Percentiles rank a stretch among this genome's conserved stretches.
phyloP scores from a whole-genome alignment of 2,113 vertebrate genomes.

The Sinocyclocheilus anophthalmus region DNA sequence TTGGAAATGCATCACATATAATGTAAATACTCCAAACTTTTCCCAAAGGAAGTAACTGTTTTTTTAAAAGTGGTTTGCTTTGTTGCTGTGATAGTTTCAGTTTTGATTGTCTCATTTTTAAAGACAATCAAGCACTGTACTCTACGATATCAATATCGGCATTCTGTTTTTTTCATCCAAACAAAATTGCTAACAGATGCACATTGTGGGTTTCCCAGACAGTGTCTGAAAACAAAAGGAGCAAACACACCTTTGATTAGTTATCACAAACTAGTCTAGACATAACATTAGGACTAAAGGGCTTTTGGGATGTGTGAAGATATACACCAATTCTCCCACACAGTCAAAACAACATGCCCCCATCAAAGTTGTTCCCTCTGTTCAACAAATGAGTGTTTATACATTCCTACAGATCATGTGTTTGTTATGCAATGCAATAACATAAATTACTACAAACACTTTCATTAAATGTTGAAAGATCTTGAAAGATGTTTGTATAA shows the following conservation, averaged over 20 bases:
- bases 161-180: neutral
- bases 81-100: slow-evolving; percentile 1
- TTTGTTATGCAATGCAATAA: neutral
- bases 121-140: neutral
- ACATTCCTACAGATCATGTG: neutral
- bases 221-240: neutral
- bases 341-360: neutral
- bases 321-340: neutral
- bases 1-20: neutral
- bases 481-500: neutral
- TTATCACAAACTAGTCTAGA: slow-evolving; percentile 36
- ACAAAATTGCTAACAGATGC: slow-evolving; percentile 52
- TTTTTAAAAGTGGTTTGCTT: slow-evolving; percentile 13
- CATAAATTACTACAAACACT: neutral
- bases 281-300: slow-evolving; percentile 11
- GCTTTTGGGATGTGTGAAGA: slow-evolving; percentile 10
- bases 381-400: neutral
- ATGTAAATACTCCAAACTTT: neutral
- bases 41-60: neutral
- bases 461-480: neutral
- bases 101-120: neutral
- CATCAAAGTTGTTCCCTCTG: neutral
- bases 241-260: slow-evolving; percentile 25
- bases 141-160: neutral
- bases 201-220: slow-evolving; percentile 20